Base-by-base conservation (phyloP, 2,113 vertebrate species). In the Podiceps cristatus region DNA sequence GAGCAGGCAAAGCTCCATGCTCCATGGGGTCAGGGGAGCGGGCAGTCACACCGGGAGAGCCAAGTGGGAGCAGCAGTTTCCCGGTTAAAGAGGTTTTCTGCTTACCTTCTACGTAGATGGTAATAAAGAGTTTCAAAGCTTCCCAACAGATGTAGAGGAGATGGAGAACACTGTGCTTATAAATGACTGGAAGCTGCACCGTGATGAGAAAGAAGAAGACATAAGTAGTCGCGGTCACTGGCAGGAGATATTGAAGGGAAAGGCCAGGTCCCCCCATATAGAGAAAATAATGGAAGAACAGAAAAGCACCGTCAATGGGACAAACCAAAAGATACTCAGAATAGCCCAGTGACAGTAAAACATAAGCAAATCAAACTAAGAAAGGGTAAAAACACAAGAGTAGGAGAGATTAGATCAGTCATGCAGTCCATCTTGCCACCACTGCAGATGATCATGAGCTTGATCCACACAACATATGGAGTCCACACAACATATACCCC, bases 261-360 rank as follows among this genome's bases (percentile, higher is more conserved):
- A 86, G 22, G 12, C 5, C 35, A 64, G 10, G 28, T 82, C 9
- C 1, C 4, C 22, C 4, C 7, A 5, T 37, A 22, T 0, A 6
- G 20, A 35, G 44, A 50, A 84, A 80, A 71, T 22, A 49, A 68
- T 19, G 35, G 28, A 92, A 63, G 31, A 59, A 63, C 27, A 67
- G 68, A 80, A 53, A 86, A 77, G 2, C 23, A 50, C 11, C 23
- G 8, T 33, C 10, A 19, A 4, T 19, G 9, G 44, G 33, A 31
- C 24, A 45, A 91, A 58, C 49, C 8, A 84, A 33, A 79, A 80
- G 45, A 25, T 33, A 44, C 2, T 78, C 20, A 80, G 44, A 80
- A 62, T 35, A 73, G 31, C 47, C 18, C 37, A 23, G 25, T 25
- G 22, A 27, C 13, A 15, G 33, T 44, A 75, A 91, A 90, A 69